Conservation (phyloP, 2,888 invertebrate species). For the Exocentrus adspersus region DNA sequence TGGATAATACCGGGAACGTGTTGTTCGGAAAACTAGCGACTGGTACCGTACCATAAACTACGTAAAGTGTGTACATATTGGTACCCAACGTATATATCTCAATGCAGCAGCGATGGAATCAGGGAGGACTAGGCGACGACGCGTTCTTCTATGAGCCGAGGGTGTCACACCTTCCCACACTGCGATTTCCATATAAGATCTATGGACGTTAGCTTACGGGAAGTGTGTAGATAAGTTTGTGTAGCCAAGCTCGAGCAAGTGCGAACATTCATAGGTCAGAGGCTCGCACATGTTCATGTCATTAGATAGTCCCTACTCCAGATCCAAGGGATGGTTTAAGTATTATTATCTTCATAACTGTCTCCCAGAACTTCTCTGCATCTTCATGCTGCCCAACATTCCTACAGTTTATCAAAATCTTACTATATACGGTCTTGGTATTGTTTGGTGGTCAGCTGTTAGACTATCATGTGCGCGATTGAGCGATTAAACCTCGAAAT, state of each 20-base stretch:
- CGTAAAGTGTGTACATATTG: conserved; percentile 25
- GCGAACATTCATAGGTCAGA: conserved; percentile 23
- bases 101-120: conserved; percentile 45
- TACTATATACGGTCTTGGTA: no score
- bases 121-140: conserved; percentile 34
- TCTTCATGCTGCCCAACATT: no score
- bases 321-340: no score
- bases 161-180: conserved; percentile 53
- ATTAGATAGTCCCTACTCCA: no score
- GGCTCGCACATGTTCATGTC: neutral
- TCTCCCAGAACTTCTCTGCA: no score
- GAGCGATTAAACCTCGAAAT: conserved; percentile 55
- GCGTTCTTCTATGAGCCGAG: conserved; percentile 42
- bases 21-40: conserved; percentile 36
- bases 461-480: conserved; percentile 50
- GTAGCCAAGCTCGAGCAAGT: conserved; percentile 38
- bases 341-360: no score
- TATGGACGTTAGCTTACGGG: conserved; percentile 49
- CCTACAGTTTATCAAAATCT: no score
- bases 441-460: neutral
- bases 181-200: conserved; percentile 52
- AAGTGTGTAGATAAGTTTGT: conserved; percentile 52
- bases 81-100: conserved; percentile 44
- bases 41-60: conserved; percentile 40
- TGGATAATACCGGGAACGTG: conserved; percentile 28